Evolutionary conservation across 2,797 vertebrate genomes (phyloP).

Genomic region (Trachurus trachurus): DNA sequence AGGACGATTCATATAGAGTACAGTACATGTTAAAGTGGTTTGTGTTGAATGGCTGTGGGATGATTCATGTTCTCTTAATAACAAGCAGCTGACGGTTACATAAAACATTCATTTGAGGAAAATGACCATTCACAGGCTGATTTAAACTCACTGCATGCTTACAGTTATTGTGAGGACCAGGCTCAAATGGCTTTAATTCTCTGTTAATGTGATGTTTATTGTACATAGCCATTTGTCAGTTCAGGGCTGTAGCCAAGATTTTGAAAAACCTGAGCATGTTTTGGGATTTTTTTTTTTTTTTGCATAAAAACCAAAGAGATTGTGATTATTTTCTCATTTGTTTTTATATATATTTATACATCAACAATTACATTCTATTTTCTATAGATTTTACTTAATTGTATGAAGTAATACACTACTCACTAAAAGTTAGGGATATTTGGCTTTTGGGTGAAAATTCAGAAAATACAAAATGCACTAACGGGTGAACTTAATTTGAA

Average conservation of each 20-base stretch:
- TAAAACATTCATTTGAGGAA: not conserved
- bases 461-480: too few relatives aligned
- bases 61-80: not conserved
- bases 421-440: too few relatives aligned
- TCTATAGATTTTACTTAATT: not conserved
- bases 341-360: not conserved
- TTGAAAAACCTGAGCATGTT: not conserved
- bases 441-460: too few relatives aligned
- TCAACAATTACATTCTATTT: not conserved
- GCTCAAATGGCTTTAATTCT: not conserved
- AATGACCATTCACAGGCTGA: not conserved
- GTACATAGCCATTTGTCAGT: not conserved
- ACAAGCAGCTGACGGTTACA: not conserved
- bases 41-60: not conserved
- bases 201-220: not conserved
- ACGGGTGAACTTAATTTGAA: too few relatives aligned
- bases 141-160: not conserved
- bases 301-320: not conserved
- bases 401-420: not conserved
- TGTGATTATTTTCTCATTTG: too few relatives aligned
- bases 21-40: not conserved
- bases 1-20: conserved; percentile 21
- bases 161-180: not conserved
- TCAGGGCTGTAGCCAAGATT: not conserved
- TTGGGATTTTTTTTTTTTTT: not conserved